These are phyloP conservation scores for Prionace glauca DNA, from an alignment of 2,797 vertebrate species.

Conservation along the genomic window DNA sequence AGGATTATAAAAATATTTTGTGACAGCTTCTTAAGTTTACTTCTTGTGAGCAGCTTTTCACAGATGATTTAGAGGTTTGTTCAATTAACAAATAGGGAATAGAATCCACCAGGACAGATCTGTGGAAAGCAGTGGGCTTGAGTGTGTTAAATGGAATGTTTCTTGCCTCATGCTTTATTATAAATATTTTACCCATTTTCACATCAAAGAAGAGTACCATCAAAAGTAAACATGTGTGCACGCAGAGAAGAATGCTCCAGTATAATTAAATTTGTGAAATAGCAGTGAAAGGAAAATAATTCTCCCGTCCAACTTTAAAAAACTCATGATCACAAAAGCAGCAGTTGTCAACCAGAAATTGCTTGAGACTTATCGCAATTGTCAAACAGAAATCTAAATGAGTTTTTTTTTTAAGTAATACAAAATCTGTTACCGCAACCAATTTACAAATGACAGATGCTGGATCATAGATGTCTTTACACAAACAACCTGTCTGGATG, in stretches of 20 bases:
- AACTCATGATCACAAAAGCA: background rate
- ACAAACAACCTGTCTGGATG: background rate
- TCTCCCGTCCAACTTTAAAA: background rate
- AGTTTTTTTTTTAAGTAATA: background rate
- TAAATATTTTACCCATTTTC: background rate
- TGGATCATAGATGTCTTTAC: background rate
- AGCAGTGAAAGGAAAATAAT: background rate
- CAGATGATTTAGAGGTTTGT: background rate
- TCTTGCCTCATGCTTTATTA: background rate
- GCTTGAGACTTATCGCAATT: background rate
- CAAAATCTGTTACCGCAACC: background rate
- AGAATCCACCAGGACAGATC: background rate
- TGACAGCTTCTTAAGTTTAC: background rate
- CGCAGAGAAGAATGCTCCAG: background rate
- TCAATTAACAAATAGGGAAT: background rate
- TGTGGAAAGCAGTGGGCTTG: background rate
- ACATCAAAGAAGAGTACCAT: background rate
- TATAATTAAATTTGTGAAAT: background rate
- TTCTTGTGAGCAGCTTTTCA: background rate
- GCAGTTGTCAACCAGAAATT: background rate
- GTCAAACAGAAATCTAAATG: background rate
- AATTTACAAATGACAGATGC: background rate
- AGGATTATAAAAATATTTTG: background rate
- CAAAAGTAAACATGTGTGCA: background rate
- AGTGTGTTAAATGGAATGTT: background rate